Conservation (phyloP, 2,113 vertebrate genomes). For the Noturus placidus region DNA sequence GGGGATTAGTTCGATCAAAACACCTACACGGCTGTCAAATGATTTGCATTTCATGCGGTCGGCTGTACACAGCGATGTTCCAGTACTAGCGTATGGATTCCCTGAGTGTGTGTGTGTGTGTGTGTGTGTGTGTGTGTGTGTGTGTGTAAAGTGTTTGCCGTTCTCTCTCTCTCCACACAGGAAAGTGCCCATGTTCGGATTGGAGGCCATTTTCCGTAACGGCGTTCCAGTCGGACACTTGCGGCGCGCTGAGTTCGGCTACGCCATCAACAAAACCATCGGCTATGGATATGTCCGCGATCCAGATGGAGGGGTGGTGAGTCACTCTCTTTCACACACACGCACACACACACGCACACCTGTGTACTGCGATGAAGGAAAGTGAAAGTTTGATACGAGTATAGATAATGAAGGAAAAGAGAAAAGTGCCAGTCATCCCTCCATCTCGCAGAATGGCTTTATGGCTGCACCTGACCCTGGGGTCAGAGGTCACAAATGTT, state of each 20-base stretch:
- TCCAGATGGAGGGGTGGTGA: slow-evolving; percentile 82
- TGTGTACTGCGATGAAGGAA: not conserved
- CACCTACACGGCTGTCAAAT: not conserved
- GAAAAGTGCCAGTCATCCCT: not conserved
- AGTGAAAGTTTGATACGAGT: not conserved
- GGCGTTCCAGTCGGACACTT: slow-evolving; percentile 84
- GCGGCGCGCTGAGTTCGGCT: slow-evolving; percentile 86
- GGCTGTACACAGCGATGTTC: not conserved
- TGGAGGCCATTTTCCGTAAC: slow-evolving; percentile 89
- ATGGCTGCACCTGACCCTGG: not conserved
- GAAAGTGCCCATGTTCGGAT: slow-evolving; percentile 89
- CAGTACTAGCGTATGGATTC: not conserved
- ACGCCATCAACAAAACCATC: slow-evolving; percentile 84
- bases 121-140: not conserved
- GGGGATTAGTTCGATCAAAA: not conserved
- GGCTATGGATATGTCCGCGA: slow-evolving; percentile 88
- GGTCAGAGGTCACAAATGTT: not conserved
- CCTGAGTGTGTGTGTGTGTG: not conserved
- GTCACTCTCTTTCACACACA: too few relatives aligned
- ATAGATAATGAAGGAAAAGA: not conserved
- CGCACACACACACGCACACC: slow-evolving; percentile 7
- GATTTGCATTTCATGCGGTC: not conserved
- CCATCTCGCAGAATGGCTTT: not conserved
- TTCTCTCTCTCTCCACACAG: slow-evolving; percentile 61
- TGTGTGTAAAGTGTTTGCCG: not conserved